Conservation (phyloP, 35 echinoderm and acorn worm species). For the Ophioderma brevispina region DNA sequence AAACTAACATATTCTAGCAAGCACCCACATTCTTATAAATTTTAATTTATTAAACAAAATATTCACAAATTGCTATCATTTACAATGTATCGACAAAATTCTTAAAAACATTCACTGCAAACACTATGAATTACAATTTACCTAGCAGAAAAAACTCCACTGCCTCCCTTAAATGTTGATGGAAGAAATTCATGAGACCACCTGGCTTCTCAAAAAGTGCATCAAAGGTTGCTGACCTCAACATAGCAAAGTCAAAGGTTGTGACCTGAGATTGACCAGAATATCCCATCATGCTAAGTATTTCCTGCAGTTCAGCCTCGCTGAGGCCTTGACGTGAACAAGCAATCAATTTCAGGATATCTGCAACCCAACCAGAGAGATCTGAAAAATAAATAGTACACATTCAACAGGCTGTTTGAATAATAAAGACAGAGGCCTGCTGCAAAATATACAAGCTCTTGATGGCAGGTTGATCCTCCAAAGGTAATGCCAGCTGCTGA, state of each 20-base stretch:
- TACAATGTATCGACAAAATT: no score
- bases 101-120: no score
- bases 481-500: no score
- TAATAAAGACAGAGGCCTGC: background rate
- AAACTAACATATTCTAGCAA: no score
- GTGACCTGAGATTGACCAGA: slow-evolving; percentile 60
- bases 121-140: no score
- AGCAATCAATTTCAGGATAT: slow-evolving; percentile 76
- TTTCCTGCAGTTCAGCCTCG: slow-evolving; percentile 65
- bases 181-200: slow-evolving; percentile 84
- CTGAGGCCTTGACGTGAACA: slow-evolving; percentile 86
- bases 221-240: slow-evolving; percentile 87
- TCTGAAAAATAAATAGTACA: background rate
- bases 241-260: slow-evolving; percentile 84
- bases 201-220: slow-evolving; percentile 83
- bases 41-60: no score
- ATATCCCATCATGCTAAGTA: slow-evolving; percentile 79
- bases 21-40: no score
- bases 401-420: background rate
- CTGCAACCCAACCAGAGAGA: slow-evolving; percentile 73
- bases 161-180: slow-evolving; percentile 87
- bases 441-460: no score
- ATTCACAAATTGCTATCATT: no score
- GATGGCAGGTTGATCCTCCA: no score
- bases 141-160: slow-evolving; percentile 83